A percentile compares a stretch with the other conserved stretches of the same genome.
phyloP scores from a whole-genome alignment of 2,888 invertebrate genomes.

The Aleiodes testaceus region DNA sequence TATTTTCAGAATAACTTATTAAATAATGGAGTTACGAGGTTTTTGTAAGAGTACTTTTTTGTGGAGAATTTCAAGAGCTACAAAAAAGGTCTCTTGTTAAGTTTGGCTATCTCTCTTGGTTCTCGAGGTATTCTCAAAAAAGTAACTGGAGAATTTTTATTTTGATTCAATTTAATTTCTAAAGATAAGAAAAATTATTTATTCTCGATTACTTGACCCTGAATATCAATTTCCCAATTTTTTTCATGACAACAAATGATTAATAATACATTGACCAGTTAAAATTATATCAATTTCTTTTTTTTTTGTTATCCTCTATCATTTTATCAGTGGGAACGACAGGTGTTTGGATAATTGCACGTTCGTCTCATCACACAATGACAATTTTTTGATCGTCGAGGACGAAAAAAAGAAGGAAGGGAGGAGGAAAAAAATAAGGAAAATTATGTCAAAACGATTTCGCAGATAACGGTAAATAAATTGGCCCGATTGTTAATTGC shows the following conservation, averaged over 20 bases:
- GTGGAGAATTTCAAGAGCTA: too few species aligned
- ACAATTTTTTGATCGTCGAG: conserved; percentile 53
- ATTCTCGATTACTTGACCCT: too few species aligned
- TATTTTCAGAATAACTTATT: too few species aligned
- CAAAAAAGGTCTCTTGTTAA: too few species aligned
- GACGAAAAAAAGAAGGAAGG: conserved; percentile 34
- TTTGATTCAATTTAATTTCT: too few species aligned
- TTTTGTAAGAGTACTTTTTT: too few species aligned
- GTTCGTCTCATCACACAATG: conserved; percentile 46
- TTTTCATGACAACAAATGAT: neutral
- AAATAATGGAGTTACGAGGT: too few species aligned
- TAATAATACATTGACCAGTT: neutral
- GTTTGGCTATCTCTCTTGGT: too few species aligned
- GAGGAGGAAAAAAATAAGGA: conserved; percentile 2
- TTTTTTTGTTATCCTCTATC: conserved; percentile 13
- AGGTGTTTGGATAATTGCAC: conserved; percentile 45
- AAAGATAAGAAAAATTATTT: too few species aligned
- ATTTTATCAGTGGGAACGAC: conserved; percentile 36
- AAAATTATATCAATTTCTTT: conserved; percentile 13
- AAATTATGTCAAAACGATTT: conserved; percentile 32
- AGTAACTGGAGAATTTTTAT: too few species aligned
- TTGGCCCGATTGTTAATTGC: conserved; percentile 70
- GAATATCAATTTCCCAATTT: neutral
- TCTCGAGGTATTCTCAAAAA: too few species aligned
- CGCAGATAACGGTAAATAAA: conserved; percentile 64